phyloP scores from a whole-genome alignment of 2,113 vertebrate species.

The Toxotes chatareus region DNA sequence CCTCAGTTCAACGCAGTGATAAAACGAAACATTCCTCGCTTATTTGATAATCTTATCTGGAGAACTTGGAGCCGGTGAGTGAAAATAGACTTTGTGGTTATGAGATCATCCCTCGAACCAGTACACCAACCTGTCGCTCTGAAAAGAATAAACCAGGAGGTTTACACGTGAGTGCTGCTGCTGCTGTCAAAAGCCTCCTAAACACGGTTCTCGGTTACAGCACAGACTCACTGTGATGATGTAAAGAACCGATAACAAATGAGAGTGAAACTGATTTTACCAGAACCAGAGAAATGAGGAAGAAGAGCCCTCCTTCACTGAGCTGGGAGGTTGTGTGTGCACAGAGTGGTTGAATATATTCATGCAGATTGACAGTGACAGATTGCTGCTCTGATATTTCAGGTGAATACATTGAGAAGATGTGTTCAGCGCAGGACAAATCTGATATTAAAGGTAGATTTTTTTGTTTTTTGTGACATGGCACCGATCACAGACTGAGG shows the following conservation, averaged over 20 bases:
- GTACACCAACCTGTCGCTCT: too few relatives aligned
- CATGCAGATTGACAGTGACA: fast-evolving
- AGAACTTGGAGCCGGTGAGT: not conserved
- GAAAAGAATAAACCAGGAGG: not conserved
- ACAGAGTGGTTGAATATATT: too few relatives aligned
- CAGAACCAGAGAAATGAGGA: too few relatives aligned
- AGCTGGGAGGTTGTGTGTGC: too few relatives aligned
- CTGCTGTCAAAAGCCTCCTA: too few relatives aligned
- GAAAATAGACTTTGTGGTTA: not conserved
- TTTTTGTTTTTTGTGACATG: not conserved
- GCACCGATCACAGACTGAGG: too few relatives aligned
- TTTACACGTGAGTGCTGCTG: too few relatives aligned
- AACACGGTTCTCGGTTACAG: too few relatives aligned
- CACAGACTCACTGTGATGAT: too few relatives aligned
- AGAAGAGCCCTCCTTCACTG: too few relatives aligned
- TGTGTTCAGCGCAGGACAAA: conserved; percentile 71
- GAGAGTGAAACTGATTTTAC: not conserved
- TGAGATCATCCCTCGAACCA: not conserved
- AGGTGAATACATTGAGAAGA: conserved; percentile 77
- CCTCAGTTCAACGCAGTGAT: not conserved
- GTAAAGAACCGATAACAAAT: not conserved
- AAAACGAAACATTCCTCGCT: conserved; percentile 18
- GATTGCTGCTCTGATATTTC: not conserved
- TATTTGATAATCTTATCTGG: conserved; percentile 25
- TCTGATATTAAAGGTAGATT: conserved; percentile 71